Conservation (phyloP, 2,113 vertebrate genomes). For the Benitochromis conjunctus region DNA sequence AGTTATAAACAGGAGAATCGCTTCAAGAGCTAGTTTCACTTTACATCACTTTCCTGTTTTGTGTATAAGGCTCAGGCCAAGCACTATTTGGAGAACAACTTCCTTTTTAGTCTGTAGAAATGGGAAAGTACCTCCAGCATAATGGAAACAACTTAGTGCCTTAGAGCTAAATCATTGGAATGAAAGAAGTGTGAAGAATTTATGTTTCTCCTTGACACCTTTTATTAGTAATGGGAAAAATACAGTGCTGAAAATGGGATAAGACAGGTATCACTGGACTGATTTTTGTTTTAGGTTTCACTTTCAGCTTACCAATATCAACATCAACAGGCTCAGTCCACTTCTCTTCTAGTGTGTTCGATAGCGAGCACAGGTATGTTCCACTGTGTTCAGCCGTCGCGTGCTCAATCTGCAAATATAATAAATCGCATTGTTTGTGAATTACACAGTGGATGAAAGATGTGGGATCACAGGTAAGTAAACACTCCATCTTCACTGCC, state of each 20-base stretch:
- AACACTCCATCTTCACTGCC: neutral
- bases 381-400: conserved; percentile 53
- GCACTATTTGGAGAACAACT: conserved; percentile 46
- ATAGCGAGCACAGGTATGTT: conserved; percentile 80
- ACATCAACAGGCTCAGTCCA: conserved; percentile 80
- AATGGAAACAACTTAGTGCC: conserved; percentile 51
- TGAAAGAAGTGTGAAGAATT: neutral
- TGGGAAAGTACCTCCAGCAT: conserved; percentile 67
- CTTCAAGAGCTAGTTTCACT: conserved; percentile 58
- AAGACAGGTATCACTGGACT: neutral
- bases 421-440: neutral
- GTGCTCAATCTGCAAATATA: conserved; percentile 56
- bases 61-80: conserved; percentile 4
- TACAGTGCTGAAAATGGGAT: neutral
- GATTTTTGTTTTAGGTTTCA: neutral
- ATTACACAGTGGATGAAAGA: neutral
- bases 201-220: neutral
- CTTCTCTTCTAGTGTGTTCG: conserved; percentile 72
- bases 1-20: neutral
- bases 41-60: conserved; percentile 55
- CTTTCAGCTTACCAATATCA: conserved; percentile 68
- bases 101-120: conserved; percentile 55
- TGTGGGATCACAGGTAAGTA: neutral
- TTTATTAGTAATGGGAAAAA: neutral
- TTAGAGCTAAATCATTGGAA: conserved; percentile 22